Percentiles rank a stretch among this genome's conserved stretches.
Conservation (phyloP, 2,888 invertebrate species). For the Aphidoletes aphidimyza region DNA sequence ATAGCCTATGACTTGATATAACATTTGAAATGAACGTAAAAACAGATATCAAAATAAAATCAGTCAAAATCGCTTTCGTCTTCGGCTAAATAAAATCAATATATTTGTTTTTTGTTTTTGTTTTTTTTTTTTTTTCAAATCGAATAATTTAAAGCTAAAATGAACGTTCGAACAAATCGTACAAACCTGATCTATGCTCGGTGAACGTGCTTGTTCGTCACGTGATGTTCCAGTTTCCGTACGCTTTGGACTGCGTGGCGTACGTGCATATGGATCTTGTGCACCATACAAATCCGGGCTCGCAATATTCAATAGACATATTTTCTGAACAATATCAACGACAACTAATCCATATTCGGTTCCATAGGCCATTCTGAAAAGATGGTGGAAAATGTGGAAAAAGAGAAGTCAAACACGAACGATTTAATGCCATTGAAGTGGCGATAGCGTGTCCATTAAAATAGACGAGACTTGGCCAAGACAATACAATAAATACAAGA, state of each 20-base stretch:
- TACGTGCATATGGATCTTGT: slow-evolving; percentile 86
- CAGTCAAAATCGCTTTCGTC: slow-evolving; percentile 37
- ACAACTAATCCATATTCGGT: slow-evolving; percentile 96
- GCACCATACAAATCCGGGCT: slow-evolving; percentile 92
- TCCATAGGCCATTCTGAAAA: slow-evolving; percentile 91
- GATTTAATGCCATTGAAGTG: background rate
- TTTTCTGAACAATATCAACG: slow-evolving; percentile 92
- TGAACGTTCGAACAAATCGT: slow-evolving; percentile 17
- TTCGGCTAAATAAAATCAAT: too few species aligned
- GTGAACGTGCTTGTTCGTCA: slow-evolving; percentile 78
- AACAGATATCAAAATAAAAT: too few species aligned
- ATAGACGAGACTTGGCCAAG: too few species aligned
- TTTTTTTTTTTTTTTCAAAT: slow-evolving; percentile 42
- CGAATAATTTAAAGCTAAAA: background rate
- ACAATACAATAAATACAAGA: too few species aligned
- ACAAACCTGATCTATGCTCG: slow-evolving; percentile 89
- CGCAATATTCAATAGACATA: slow-evolving; percentile 86
- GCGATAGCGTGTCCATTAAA: background rate
- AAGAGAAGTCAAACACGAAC: background rate
- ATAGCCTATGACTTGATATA: slow-evolving; percentile 48
- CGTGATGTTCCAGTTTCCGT: slow-evolving; percentile 61
- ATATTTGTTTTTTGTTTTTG: background rate
- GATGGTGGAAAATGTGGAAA: background rate
- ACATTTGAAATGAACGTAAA: too few species aligned
- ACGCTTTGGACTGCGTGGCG: slow-evolving; percentile 80